Conservation (phyloP, 2,113 vertebrate species). For the Siniperca chuatsi region DNA sequence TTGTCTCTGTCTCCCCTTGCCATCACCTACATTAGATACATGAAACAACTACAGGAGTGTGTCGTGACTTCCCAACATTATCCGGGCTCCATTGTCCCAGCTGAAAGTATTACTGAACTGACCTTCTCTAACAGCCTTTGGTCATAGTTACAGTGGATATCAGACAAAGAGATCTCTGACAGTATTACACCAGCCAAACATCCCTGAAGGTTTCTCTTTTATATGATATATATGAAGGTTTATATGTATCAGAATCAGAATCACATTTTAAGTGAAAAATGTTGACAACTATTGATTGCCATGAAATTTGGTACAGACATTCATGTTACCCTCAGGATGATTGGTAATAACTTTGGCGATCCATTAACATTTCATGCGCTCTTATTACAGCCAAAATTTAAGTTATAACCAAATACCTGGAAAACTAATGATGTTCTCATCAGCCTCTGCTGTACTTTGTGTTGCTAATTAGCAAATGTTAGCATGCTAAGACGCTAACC, state of each 20-base stretch:
- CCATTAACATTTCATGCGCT: neutral
- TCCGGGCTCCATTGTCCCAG: neutral
- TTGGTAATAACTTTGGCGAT: neutral
- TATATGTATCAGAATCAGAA: too few relatives aligned
- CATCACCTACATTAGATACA: constrained; percentile 4
- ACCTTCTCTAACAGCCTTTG: neutral
- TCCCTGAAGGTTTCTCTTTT: neutral
- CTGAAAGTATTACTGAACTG: neutral
- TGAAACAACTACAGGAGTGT: constrained; percentile 6
- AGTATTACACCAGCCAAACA: neutral
- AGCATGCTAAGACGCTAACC: neutral
- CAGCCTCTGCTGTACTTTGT: neutral
- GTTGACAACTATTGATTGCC: neutral
- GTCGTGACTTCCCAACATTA: constrained; percentile 4
- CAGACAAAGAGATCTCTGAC: neutral
- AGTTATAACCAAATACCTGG: neutral
- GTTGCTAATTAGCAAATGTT: neutral
- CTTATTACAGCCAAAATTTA: neutral
- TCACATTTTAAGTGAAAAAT: too few relatives aligned
- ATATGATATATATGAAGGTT: too few relatives aligned
- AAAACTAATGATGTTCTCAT: neutral
- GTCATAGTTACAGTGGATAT: neutral
- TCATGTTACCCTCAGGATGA: neutral
- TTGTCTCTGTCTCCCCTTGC: constrained; percentile 15
- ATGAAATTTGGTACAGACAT: neutral